phyloP scores from a whole-genome alignment of 2,888 invertebrate genomes.

The Seira ritae region DNA sequence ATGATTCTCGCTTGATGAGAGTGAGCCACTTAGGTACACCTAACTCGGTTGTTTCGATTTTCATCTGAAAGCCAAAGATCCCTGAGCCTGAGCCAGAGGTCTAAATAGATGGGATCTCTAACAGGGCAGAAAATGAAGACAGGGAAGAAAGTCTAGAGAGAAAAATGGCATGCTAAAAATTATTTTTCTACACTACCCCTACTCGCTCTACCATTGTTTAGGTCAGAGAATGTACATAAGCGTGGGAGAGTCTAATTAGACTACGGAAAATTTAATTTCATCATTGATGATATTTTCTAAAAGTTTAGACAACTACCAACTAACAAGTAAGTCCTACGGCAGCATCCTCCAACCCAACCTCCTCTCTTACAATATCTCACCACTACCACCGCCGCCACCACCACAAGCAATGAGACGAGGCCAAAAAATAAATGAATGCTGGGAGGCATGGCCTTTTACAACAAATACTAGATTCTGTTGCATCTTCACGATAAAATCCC shows the following conservation, averaged over 20 bases:
- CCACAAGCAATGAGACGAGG: neutral
- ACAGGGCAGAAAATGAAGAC: neutral
- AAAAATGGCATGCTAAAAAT: neutral
- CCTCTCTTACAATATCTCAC: constrained; percentile 17
- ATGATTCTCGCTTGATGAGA: too few species aligned
- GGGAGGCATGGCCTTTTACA: neutral
- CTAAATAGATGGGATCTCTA: too few species aligned
- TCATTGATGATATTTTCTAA: constrained; percentile 67
- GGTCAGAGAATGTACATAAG: too few species aligned
- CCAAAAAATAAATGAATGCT: neutral
- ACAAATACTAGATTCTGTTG: too few species aligned
- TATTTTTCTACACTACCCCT: neutral
- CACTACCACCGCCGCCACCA: constrained; percentile 21
- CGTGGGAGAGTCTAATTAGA: constrained; percentile 60
- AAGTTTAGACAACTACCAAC: constrained; percentile 61
- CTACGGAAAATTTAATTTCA: constrained; percentile 67
- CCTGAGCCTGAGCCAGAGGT: neutral
- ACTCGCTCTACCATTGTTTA: neutral
- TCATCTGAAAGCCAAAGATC: neutral
- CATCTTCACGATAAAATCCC: neutral
- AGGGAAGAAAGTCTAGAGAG: neutral
- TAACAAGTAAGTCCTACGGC: too few species aligned
- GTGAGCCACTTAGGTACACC: too few species aligned
- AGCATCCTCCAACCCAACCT: too few species aligned
- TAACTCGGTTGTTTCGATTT: neutral